Percentiles rank a stretch among this genome's conserved stretches.
These are phyloP conservation scores for Pyrrhosoma nymphula DNA, from an alignment of 2,888 invertebrate species.

Conservation along the genomic window DNA sequence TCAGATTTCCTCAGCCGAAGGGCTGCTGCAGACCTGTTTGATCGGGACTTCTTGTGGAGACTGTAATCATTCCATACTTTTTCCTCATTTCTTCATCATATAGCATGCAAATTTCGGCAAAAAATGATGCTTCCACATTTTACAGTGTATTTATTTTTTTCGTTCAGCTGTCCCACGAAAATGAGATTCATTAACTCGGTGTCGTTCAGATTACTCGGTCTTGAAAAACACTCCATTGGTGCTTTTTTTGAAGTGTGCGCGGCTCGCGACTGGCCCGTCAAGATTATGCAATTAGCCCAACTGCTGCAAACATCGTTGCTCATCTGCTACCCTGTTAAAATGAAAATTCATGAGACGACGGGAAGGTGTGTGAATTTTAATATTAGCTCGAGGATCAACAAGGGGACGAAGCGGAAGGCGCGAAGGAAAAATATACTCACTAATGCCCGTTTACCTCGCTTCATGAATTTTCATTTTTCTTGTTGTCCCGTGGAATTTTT, in stretches of 20 bases:
- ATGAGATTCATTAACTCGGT: not conserved
- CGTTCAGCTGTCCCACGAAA: not conserved
- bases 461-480: slow-evolving; percentile 18
- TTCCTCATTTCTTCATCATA: too few relatives aligned
- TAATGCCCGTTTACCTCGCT: not conserved
- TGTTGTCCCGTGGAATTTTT: not conserved
- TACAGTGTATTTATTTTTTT: not conserved
- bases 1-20: too few relatives aligned
- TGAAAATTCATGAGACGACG: slow-evolving; percentile 14
- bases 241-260: too few relatives aligned
- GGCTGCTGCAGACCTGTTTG: too few relatives aligned
- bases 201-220: not conserved
- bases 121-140: too few relatives aligned
- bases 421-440: not conserved
- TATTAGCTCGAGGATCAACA: not conserved
- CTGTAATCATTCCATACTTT: too few relatives aligned
- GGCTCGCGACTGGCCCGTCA: not conserved
- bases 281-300: not conserved
- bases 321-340: not conserved
- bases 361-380: slow-evolving; percentile 12
- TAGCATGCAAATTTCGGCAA: too few relatives aligned
- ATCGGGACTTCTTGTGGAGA: too few relatives aligned
- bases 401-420: not conserved
- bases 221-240: not conserved
- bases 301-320: not conserved